phyloP scores from a whole-genome alignment of 2,888 invertebrate species.

The Agonum fuliginosum region DNA sequence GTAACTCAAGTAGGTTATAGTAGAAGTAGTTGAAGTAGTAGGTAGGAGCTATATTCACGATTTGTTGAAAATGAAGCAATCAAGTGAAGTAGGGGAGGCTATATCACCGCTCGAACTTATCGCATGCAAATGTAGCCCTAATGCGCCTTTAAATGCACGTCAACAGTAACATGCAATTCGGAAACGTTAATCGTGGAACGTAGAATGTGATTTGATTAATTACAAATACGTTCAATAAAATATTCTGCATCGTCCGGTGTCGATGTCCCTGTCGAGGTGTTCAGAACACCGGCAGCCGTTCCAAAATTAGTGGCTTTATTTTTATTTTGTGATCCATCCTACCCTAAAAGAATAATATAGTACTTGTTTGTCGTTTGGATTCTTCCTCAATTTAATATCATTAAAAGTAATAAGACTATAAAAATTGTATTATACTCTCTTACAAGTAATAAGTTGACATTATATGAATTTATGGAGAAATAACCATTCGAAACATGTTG shows the following conservation, averaged over 20 bases:
- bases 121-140: slow-evolving; percentile 51
- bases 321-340: background rate
- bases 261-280: too few relatives aligned
- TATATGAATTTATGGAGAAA: too few relatives aligned
- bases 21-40: background rate
- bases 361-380: too few relatives aligned
- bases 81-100: slow-evolving; percentile 35
- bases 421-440: too few relatives aligned
- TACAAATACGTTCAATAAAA: slow-evolving; percentile 37
- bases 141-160: slow-evolving; percentile 46
- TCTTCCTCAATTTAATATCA: too few relatives aligned
- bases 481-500: too few relatives aligned
- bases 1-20: background rate
- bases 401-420: too few relatives aligned
- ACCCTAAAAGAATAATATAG: too few relatives aligned
- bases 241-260: background rate
- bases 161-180: slow-evolving; percentile 37
- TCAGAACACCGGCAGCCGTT: too few relatives aligned
- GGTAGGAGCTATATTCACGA: too few relatives aligned
- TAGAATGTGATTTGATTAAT: slow-evolving; percentile 50
- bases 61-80: slow-evolving; percentile 42
- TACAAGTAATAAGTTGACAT: too few relatives aligned
- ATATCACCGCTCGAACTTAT: slow-evolving; percentile 21
- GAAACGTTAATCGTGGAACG: slow-evolving; percentile 2
- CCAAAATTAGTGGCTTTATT: background rate